Percentiles rank a stretch among this genome's conserved stretches.
Conservation (phyloP, 2,797 vertebrate genomes). For the Chromis chromis region DNA sequence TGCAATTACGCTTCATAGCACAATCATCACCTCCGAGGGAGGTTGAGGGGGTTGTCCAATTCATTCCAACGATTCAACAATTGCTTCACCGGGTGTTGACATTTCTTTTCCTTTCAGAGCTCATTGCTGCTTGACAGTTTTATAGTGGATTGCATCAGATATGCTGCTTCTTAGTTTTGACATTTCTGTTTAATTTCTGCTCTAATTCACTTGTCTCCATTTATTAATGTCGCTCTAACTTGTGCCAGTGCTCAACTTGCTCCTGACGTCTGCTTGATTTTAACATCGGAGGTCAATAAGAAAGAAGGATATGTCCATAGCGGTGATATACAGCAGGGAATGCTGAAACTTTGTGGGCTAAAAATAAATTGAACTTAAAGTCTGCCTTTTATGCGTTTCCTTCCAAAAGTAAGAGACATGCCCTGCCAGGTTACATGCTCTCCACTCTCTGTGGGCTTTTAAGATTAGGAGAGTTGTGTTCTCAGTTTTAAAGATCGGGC, state of each 20-base stretch:
- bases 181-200: slow-evolving; percentile 7
- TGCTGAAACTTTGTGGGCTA: background rate
- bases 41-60: background rate
- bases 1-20: background rate
- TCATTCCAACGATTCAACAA: background rate
- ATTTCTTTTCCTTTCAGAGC: background rate
- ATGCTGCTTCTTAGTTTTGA: slow-evolving; percentile 1
- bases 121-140: background rate
- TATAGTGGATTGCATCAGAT: background rate
- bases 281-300: background rate
- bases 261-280: background rate
- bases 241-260: background rate
- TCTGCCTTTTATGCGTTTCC: slow-evolving; percentile 17
- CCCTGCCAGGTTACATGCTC: background rate
- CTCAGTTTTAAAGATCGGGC: slow-evolving; percentile 26
- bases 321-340: background rate
- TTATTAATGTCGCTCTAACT: background rate
- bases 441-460: slow-evolving; percentile 25
- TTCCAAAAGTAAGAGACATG: slow-evolving; percentile 13
- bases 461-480: slow-evolving; percentile 21
- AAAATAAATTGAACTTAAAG: slow-evolving; percentile 17
- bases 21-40: background rate
- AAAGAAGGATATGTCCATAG: background rate
- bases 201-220: slow-evolving; percentile 5
- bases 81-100: background rate